These are phyloP conservation scores for Antedon mediterranea DNA, from an alignment of 53 echinoderm and acorn worm species.

Conservation along the genomic window DNA sequence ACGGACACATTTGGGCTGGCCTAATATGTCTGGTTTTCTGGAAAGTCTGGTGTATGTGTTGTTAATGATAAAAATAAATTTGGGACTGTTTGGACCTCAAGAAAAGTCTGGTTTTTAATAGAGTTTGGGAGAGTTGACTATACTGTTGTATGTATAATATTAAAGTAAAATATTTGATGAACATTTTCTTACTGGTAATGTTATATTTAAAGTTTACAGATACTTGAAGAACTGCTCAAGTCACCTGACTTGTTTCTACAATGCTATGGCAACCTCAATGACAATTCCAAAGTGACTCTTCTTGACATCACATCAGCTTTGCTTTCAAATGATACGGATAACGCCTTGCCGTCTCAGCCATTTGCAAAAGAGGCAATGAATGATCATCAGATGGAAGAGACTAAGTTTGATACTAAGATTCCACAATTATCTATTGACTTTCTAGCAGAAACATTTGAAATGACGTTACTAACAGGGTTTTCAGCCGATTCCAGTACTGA, in stretches of 20 bases:
- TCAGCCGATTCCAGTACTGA: constrained; percentile 10
- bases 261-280: constrained; percentile 20
- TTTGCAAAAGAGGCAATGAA: not conserved
- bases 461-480: constrained; percentile 6
- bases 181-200: not conserved
- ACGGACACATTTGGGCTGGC: no score
- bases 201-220: constrained; percentile 14
- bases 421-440: constrained; percentile 3
- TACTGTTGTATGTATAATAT: no score
- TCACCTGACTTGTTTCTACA: constrained; percentile 23
- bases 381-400: not conserved
- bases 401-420: not conserved
- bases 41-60: no score
- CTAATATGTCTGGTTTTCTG: no score
- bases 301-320: constrained; percentile 35
- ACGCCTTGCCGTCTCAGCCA: not conserved
- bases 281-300: constrained; percentile 21
- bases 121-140: no score
- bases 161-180: no score
- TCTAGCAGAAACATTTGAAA: constrained; percentile 30
- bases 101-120: no score
- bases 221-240: constrained; percentile 21
- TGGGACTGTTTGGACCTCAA: no score
- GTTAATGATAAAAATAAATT: no score
- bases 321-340: constrained; percentile 1